Evolutionary conservation across 2,797 vertebrate species (phyloP).

Genomic region (Psittacula derbiana): DNA sequence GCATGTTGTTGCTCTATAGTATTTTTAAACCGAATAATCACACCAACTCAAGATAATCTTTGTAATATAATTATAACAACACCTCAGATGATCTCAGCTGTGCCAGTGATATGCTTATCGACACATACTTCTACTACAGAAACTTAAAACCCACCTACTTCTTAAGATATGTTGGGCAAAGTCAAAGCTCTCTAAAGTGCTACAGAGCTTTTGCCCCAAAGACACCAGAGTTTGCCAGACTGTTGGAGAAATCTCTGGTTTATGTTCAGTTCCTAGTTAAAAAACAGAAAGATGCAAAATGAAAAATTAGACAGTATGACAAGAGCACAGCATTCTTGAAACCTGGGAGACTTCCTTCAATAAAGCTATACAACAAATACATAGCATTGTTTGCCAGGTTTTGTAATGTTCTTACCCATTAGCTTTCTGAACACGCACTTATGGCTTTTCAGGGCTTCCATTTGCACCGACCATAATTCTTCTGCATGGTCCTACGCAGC

Average conservation of each 20-base stretch:
- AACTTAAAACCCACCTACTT: neutral
- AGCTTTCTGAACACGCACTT: neutral
- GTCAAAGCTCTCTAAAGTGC: neutral
- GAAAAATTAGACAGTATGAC: neutral
- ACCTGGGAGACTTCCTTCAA: neutral
- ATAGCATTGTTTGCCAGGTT: neutral
- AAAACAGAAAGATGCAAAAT: neutral
- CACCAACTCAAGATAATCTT: neutral
- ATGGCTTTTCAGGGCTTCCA: neutral
- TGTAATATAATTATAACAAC: neutral
- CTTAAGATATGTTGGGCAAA: neutral
- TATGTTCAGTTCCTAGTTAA: neutral
- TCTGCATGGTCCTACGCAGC: neutral
- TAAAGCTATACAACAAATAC: neutral
- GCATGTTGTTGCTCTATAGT: accelerated
- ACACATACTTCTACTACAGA: neutral
- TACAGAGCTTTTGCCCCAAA: neutral
- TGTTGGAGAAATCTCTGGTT: neutral
- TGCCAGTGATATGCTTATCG: neutral
- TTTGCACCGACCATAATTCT: neutral
- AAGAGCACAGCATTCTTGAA: neutral
- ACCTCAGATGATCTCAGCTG: neutral
- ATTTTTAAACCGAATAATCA: neutral
- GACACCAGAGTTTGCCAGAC: neutral
- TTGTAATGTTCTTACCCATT: slow-evolving; percentile 18